A percentile compares a stretch with the other conserved stretches of the same genome.
Conservation (phyloP, 2,888 invertebrate genomes). For the Tetranychus piercei region DNA sequence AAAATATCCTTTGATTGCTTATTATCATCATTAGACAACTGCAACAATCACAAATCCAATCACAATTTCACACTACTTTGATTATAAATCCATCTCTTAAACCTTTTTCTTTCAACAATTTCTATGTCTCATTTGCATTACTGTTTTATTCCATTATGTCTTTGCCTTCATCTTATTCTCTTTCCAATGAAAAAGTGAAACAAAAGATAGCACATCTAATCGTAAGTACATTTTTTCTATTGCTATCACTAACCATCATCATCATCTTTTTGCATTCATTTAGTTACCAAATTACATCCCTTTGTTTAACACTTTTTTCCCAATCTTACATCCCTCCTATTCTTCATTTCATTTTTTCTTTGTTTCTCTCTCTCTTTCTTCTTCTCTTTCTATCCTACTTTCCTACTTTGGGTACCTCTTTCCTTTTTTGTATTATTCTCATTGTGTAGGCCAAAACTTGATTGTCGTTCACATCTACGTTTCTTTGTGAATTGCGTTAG, state of each 20-base stretch:
- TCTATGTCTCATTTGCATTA: not conserved
- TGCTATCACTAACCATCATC: not conserved
- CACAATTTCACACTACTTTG: not conserved
- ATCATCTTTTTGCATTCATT: not conserved
- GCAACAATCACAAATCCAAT: not conserved
- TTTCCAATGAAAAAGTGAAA: conserved; percentile 1
- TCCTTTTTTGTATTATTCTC: not conserved
- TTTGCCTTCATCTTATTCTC: not conserved
- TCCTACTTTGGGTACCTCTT: conserved; percentile 4
- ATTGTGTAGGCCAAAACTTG: not conserved
- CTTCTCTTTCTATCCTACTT: conserved; percentile 11
- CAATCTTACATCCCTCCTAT: not conserved
- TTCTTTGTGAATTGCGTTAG: not conserved
- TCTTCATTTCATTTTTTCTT: not conserved
- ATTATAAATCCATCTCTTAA: not conserved
- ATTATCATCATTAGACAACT: too few relatives aligned
- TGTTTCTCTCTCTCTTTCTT: not conserved
- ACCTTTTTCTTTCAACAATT: not conserved
- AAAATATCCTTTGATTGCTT: not conserved
- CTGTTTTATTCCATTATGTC: not conserved
- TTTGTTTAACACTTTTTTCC: not conserved
- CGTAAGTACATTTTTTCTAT: not conserved
- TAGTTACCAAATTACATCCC: not conserved
- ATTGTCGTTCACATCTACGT: not conserved
- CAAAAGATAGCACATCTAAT: not conserved